phyloP scores from a whole-genome alignment of 2,113 vertebrate genomes.

The Motacilla tschutschensis region DNA sequence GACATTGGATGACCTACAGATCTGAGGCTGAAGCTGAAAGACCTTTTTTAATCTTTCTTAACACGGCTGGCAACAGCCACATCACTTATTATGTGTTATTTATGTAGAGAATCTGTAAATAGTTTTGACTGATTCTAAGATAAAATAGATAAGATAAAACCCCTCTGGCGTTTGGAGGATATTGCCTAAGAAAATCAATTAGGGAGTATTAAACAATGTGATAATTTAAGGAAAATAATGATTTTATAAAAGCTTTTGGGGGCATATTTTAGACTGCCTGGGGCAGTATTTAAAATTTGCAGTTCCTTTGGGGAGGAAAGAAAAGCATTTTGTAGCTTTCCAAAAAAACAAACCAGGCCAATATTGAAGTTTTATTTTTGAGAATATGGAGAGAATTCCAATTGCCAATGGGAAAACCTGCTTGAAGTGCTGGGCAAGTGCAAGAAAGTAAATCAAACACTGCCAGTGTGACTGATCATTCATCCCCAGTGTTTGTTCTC shows the following conservation, averaged over 20 bases:
- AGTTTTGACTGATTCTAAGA: neutral
- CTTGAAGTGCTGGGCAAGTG: neutral
- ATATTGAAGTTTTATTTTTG: neutral
- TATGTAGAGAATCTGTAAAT: slow-evolving; percentile 11
- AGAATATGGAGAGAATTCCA: neutral
- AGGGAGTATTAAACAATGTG: neutral
- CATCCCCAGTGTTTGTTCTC: neutral
- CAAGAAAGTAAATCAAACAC: neutral
- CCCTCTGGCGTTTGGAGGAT: neutral
- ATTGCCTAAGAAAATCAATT: slow-evolving; percentile 27
- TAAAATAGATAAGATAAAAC: slow-evolving; percentile 17
- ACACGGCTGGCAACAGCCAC: neutral
- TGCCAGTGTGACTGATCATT: neutral
- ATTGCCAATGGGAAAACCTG: neutral
- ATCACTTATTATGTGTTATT: neutral
- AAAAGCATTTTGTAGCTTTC: neutral
- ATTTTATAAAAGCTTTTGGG: neutral
- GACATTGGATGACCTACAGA: slow-evolving; percentile 56
- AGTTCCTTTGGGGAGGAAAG: neutral
- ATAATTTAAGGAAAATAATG: slow-evolving; percentile 1
- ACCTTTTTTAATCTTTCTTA: slow-evolving; percentile 44
- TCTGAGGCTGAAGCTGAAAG: slow-evolving; percentile 30
- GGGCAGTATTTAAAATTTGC: neutral
- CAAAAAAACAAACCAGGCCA: neutral
- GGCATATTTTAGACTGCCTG: neutral